These are phyloP conservation scores for Mustela nigripes DNA, from an alignment of 2,113 vertebrate species.

Conservation along the genomic window DNA sequence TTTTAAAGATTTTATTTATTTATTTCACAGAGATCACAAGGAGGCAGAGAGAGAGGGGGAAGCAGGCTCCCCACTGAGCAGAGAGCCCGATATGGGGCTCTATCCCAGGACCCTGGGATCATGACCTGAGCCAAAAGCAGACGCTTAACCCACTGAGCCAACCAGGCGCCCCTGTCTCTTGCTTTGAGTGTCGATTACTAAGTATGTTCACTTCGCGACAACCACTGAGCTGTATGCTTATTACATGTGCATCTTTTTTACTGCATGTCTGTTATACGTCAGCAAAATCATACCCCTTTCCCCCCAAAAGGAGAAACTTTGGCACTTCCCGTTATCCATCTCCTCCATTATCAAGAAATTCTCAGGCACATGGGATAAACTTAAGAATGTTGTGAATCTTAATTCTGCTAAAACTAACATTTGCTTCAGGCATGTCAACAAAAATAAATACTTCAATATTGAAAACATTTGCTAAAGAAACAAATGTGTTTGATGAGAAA, in stretches of 20 bases:
- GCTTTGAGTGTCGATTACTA: background rate
- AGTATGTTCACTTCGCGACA: background rate
- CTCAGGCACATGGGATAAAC: conserved; percentile 1
- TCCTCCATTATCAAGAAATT: background rate
- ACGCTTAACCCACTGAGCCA: too few relatives aligned
- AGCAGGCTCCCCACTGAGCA: too few relatives aligned
- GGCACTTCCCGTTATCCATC: background rate
- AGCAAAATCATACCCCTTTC: background rate
- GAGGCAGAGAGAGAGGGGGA: too few relatives aligned
- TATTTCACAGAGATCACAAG: too few relatives aligned
- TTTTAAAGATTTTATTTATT: too few relatives aligned
- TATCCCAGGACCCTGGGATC: too few relatives aligned
- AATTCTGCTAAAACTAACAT: conserved; percentile 61
- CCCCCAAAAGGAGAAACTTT: background rate
- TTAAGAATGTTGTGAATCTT: background rate
- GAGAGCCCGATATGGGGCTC: too few relatives aligned
- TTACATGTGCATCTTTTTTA: background rate
- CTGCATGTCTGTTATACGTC: background rate
- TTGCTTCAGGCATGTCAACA: conserved; percentile 32
- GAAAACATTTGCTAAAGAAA: conserved; percentile 50
- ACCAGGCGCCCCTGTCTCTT: background rate
- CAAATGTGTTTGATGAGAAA: conserved; percentile 58
- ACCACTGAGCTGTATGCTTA: background rate
- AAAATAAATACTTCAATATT: conserved; percentile 54
- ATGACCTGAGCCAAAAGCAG: too few relatives aligned